Evolutionary conservation across 2,888 invertebrate genomes (phyloP).

Genomic region (Mesorhabditis sp.): DNA sequence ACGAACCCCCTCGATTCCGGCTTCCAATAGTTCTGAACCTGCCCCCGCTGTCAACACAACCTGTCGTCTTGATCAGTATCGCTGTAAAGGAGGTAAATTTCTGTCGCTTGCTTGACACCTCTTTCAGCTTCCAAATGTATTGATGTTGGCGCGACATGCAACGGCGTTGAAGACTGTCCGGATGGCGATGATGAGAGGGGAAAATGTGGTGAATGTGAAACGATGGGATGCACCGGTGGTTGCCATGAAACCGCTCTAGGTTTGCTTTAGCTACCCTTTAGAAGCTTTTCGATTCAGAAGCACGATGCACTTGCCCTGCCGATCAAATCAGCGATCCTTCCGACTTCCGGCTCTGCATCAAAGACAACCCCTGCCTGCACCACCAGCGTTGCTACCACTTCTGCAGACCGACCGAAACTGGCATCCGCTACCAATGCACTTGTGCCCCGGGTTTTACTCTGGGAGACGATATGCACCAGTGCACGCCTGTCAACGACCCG

Average conservation of each 20-base stretch:
- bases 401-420: not conserved
- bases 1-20: conserved; percentile 32
- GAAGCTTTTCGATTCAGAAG: conserved; percentile 10
- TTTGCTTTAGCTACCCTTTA: not conserved
- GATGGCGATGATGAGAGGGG: conserved; percentile 58
- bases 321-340: conserved; percentile 21
- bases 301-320: conserved; percentile 24
- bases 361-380: conserved; percentile 2
- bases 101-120: not conserved
- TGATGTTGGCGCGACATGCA: conserved; percentile 45
- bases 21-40: conserved; percentile 28
- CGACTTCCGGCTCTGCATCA: conserved; percentile 10
- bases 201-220: conserved; percentile 30
- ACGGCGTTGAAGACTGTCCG: conserved; percentile 56
- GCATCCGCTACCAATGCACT: conserved; percentile 24
- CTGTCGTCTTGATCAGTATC: not conserved
- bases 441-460: conserved; percentile 38
- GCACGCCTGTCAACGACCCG: conserved; percentile 18
- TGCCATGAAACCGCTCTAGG: conserved; percentile 25
- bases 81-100: conserved; percentile 9
- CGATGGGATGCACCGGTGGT: conserved; percentile 21
- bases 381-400: not conserved
- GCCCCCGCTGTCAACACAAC: not conserved
- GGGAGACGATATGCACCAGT: conserved; percentile 26
- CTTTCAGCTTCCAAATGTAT: conserved; percentile 22